A percentile compares a stretch with the other conserved stretches of the same genome.
Evolutionary conservation across 2,888 invertebrate genomes (phyloP).

Genomic region (Bombylius discolor): DNA sequence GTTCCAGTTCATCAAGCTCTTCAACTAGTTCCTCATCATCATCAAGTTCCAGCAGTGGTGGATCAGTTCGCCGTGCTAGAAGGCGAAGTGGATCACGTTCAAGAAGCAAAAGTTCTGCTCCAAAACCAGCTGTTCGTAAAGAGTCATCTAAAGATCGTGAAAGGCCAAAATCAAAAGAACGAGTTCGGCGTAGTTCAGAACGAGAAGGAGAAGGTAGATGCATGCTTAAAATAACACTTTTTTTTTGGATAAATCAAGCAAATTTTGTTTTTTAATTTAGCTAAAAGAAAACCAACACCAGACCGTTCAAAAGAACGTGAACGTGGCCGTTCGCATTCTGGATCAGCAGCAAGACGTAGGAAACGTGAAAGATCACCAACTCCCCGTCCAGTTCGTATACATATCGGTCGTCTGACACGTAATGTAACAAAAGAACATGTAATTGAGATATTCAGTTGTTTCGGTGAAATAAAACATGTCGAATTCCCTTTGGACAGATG

Average conservation of each 20-base stretch:
- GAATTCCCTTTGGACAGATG: constrained; percentile 82
- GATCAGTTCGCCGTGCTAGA: constrained; percentile 49
- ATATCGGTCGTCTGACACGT: constrained; percentile 81
- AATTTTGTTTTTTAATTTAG: not conserved
- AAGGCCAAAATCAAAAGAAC: constrained; percentile 6
- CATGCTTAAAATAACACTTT: not conserved
- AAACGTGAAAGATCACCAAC: constrained; percentile 75
- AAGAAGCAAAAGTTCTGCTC: constrained; percentile 37
- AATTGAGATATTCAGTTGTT: constrained; percentile 80
- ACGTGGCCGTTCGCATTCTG: constrained; percentile 38
- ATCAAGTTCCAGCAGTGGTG: constrained; percentile 53
- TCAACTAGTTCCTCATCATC: constrained; percentile 44
- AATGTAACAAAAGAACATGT: constrained; percentile 88
- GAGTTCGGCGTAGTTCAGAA: constrained; percentile 10
- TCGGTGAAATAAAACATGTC: constrained; percentile 72
- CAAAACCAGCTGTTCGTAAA: constrained; percentile 24
- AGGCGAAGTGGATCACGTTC: constrained; percentile 39
- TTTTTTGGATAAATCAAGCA: too few relatives aligned
- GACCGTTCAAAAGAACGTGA: constrained; percentile 23
- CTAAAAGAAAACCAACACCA: constrained; percentile 15
- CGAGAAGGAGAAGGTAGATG: constrained; percentile 7
- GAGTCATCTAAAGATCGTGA: constrained; percentile 25
- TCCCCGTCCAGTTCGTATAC: constrained; percentile 84
- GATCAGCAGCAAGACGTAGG: constrained; percentile 46
- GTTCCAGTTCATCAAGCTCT: constrained; percentile 58